A percentile compares a stretch with the other conserved stretches of the same genome.
Evolutionary conservation across 2,797 vertebrate genomes (phyloP).

Genomic region (Phoebastria nigripes): DNA sequence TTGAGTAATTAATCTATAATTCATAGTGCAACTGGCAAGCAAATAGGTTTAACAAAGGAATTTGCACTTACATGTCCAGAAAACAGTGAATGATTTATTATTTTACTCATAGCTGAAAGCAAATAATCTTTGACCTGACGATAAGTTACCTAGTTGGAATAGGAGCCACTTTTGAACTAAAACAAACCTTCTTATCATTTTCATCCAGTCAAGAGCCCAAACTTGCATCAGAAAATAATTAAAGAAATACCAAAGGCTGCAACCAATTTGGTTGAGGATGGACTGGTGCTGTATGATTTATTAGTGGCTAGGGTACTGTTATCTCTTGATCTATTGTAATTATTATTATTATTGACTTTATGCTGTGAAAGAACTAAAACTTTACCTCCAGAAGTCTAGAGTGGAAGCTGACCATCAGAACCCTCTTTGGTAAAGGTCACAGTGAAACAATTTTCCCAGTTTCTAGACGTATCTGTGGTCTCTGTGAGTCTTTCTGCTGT

Average conservation of each 20-base stretch:
- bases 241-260: neutral
- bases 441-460: neutral
- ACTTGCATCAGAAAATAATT: constrained; percentile 25
- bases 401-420: neutral
- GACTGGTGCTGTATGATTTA: neutral
- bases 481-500: neutral
- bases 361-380: neutral
- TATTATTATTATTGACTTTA: constrained; percentile 23
- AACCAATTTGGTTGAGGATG: constrained; percentile 16
- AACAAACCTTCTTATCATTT: constrained; percentile 35
- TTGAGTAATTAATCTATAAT: constrained; percentile 60
- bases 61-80: constrained; percentile 17
- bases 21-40: constrained; percentile 22
- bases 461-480: neutral
- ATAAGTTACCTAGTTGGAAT: constrained; percentile 16
- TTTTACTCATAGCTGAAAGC: constrained; percentile 38
- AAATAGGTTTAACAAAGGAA: constrained; percentile 47
- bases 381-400: neutral
- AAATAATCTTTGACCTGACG: neutral
- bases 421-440: neutral
- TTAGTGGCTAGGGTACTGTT: neutral
- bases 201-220: neutral
- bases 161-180: constrained; percentile 10
- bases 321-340: neutral
- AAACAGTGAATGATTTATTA: constrained; percentile 51